Conservation (phyloP, 2,888 invertebrate genomes). For the Alsophila aescularia region DNA sequence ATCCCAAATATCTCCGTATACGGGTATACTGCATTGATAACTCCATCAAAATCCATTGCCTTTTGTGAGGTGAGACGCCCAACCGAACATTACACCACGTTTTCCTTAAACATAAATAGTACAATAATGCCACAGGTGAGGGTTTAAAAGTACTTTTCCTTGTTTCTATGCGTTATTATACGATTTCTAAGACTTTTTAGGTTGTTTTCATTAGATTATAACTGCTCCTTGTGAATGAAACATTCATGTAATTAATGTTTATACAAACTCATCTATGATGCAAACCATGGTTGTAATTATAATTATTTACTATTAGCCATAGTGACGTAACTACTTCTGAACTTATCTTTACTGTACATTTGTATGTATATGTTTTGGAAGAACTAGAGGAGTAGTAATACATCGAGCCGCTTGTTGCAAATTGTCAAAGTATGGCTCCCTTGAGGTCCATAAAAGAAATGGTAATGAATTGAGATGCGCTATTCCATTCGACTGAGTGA, state of each 20-base stretch:
- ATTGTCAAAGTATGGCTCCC: constrained; percentile 34
- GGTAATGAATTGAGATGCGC: constrained; percentile 37
- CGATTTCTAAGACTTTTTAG: too few relatives aligned
- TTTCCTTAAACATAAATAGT: constrained; percentile 2
- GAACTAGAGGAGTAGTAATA: constrained; percentile 26
- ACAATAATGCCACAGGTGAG: too few relatives aligned
- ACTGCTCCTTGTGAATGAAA: too few relatives aligned
- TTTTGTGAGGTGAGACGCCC: constrained; percentile 21
- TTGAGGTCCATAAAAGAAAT: constrained; percentile 34
- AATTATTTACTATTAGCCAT: neutral
- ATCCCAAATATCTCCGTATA: constrained; percentile 10
- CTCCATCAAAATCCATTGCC: constrained; percentile 25
- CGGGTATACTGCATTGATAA: constrained; percentile 18
- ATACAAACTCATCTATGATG: too few relatives aligned
- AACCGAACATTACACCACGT: constrained; percentile 8
- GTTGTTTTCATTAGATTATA: too few relatives aligned
- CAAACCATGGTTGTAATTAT: neutral
- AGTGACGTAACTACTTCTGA: neutral
- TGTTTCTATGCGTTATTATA: too few relatives aligned
- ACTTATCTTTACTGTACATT: neutral
- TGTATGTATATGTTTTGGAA: neutral
- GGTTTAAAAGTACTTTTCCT: too few relatives aligned
- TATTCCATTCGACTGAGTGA: constrained; percentile 29
- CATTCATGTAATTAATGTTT: too few relatives aligned
- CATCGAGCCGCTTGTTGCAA: constrained; percentile 23